Evolutionary conservation across 2,113 vertebrate species (phyloP).

Genomic region (Mus pahari): DNA sequence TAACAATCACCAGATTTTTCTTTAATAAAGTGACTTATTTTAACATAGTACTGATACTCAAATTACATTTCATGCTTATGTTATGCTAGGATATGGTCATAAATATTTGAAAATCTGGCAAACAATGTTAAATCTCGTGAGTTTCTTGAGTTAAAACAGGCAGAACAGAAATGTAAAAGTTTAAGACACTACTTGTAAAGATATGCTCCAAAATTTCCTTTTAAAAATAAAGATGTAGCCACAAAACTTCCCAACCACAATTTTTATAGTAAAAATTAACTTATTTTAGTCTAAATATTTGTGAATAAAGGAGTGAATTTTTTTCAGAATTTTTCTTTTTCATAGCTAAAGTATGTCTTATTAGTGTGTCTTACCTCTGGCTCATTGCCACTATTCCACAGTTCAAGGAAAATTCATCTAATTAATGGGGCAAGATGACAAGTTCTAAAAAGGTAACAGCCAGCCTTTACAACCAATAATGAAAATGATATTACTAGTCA

Average conservation of each 20-base stretch:
- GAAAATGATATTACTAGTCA: background rate
- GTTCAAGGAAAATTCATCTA: slow-evolving; percentile 56
- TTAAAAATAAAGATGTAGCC: slow-evolving; percentile 68
- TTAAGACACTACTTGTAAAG: slow-evolving; percentile 57
- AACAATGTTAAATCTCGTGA: slow-evolving; percentile 71
- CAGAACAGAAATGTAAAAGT: slow-evolving; percentile 58
- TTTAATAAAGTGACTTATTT: slow-evolving; percentile 62
- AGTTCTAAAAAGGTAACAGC: slow-evolving; percentile 46
- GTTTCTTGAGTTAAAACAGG: slow-evolving; percentile 73
- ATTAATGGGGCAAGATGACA: slow-evolving; percentile 62
- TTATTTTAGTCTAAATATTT: slow-evolving; percentile 24
- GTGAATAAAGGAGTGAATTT: background rate
- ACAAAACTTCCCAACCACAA: slow-evolving; percentile 63
- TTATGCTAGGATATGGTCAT: slow-evolving; percentile 64
- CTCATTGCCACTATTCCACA: slow-evolving; percentile 51
- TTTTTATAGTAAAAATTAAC: slow-evolving; percentile 60
- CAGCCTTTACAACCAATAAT: slow-evolving; percentile 40
- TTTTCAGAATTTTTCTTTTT: slow-evolving; percentile 50
- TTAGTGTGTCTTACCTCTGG: background rate
- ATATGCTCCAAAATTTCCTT: slow-evolving; percentile 65
- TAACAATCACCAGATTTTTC: slow-evolving; percentile 66
- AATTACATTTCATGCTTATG: slow-evolving; percentile 75
- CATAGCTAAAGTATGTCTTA: background rate
- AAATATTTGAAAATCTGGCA: slow-evolving; percentile 69
- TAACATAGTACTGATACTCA: slow-evolving; percentile 67